Evolutionary conservation across 2,797 vertebrate genomes (phyloP).

Genomic region (Halcyon smyrnensis): DNA sequence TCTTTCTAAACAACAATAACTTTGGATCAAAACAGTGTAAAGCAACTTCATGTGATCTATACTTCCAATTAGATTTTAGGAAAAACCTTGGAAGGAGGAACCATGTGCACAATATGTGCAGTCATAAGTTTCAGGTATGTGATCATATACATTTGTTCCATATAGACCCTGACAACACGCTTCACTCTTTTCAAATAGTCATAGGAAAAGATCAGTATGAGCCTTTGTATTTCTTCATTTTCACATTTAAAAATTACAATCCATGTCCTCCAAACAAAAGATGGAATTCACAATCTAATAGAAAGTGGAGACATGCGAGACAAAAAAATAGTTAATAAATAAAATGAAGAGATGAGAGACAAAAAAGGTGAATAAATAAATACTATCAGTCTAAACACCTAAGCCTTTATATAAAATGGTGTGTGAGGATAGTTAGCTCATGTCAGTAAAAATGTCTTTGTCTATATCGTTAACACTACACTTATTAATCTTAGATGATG

Average conservation of each 20-base stretch:
- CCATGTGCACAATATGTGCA: background rate
- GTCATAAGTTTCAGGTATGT: background rate
- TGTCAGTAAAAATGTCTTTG: background rate
- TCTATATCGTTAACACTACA: background rate
- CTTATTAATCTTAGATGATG: background rate
- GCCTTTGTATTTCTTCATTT: background rate
- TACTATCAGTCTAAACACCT: background rate
- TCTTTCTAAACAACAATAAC: background rate
- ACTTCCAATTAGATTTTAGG: background rate
- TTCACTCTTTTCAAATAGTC: background rate
- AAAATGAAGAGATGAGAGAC: background rate
- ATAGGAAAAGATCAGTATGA: background rate
- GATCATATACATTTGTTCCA: background rate
- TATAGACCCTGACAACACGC: background rate
- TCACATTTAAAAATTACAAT: background rate
- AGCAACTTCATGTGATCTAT: background rate
- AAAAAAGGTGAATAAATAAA: background rate
- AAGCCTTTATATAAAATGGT: background rate
- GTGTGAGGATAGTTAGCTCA: background rate
- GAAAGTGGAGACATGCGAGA: background rate
- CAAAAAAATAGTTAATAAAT: background rate
- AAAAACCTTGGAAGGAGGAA: background rate
- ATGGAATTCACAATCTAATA: background rate
- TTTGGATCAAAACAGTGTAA: background rate
- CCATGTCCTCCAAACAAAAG: background rate